phyloP scores from a whole-genome alignment of 1,140 invertebrate species.

The Antheraea pernyi region DNA sequence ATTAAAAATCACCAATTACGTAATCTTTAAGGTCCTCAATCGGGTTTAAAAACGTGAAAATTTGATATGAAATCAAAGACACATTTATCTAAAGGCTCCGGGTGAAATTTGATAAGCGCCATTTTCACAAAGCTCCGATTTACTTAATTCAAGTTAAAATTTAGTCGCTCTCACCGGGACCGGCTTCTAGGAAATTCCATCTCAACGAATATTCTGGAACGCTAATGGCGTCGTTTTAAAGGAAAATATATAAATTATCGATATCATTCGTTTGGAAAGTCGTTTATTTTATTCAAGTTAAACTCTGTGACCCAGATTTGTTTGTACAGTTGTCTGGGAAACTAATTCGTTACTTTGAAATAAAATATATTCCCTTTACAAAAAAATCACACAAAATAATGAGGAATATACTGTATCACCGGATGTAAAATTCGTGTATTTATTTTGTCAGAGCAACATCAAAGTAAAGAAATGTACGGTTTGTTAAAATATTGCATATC shows the following conservation, averaged over 20 bases:
- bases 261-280: constrained; percentile 52
- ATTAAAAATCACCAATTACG: too few species aligned
- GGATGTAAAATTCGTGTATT: too few species aligned
- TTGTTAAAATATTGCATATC: too few species aligned
- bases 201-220: constrained; percentile 26
- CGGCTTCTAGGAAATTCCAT: neutral
- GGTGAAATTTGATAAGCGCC: constrained; percentile 38
- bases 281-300: constrained; percentile 2
- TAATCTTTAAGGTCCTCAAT: neutral
- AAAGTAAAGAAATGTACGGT: too few species aligned
- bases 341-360: too few species aligned
- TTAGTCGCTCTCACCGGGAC: constrained; percentile 20
- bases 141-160: constrained; percentile 47
- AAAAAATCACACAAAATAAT: too few species aligned
- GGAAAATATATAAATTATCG: constrained; percentile 73
- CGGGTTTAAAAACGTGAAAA: constrained; percentile 12
- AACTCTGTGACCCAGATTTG: neutral
- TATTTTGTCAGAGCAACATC: too few species aligned
- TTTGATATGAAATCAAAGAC: constrained; percentile 27
- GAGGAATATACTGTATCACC: too few species aligned
- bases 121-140: constrained; percentile 33
- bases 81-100: constrained; percentile 22
- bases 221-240: constrained; percentile 64
- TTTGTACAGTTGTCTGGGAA: neutral
- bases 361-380: too few species aligned